Conservation (phyloP, 1,140 invertebrate species). For the Trichoplusia ni region DNA sequence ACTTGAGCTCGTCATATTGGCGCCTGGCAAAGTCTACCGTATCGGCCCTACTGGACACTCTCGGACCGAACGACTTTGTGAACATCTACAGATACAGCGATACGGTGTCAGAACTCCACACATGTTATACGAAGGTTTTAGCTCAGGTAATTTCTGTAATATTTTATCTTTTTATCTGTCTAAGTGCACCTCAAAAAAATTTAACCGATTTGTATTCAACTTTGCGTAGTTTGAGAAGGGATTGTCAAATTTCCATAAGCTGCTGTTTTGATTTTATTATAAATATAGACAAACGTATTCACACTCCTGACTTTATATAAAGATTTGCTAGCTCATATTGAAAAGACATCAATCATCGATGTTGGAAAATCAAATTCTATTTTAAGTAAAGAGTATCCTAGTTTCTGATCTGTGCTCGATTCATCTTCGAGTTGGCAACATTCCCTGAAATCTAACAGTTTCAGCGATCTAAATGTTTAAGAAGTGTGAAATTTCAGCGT, state of each 20-base stretch:
- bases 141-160: conserved; percentile 84
- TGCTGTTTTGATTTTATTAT: no score
- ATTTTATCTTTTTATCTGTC: no score
- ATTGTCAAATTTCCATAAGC: no score
- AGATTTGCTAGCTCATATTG: conserved; percentile 13
- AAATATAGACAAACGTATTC: no score
- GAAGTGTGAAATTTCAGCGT: conserved; percentile 7
- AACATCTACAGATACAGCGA: conserved; percentile 95
- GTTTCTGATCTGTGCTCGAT: conserved; percentile 10
- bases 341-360: conserved; percentile 11
- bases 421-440: conserved; percentile 18
- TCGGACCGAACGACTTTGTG: conserved; percentile 98
- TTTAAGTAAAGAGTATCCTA: conserved; percentile 21
- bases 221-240: no score
- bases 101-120: conserved; percentile 87
- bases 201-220: no score
- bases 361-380: conserved; percentile 15
- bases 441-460: conserved; percentile 11
- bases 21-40: conserved; percentile 93
- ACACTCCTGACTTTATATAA: no score
- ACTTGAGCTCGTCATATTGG: conserved; percentile 92
- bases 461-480: conserved; percentile 9
- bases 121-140: conserved; percentile 93
- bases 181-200: no score
- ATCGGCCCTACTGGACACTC: conserved; percentile 94